A percentile compares a stretch with the other conserved stretches of the same genome.
Conservation (phyloP, 2,888 invertebrate species). For the Pharmacophagus antenor region DNA sequence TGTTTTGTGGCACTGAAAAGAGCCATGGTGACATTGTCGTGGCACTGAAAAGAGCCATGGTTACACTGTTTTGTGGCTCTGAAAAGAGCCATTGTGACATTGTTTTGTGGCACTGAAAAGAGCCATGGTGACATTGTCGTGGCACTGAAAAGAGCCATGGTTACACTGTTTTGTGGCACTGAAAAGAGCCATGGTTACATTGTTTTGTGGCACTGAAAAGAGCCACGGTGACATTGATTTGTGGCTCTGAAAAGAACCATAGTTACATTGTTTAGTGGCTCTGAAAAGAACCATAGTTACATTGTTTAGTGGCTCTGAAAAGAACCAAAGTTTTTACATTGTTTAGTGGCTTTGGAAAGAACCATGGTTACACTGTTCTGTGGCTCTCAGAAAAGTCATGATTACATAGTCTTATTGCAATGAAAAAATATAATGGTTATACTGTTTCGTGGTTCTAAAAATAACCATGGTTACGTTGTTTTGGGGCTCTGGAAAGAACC, state of each 20-base stretch:
- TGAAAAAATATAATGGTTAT: slow-evolving; percentile 16
- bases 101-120: slow-evolving; percentile 23
- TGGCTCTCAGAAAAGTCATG: slow-evolving; percentile 19
- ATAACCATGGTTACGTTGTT: slow-evolving; percentile 26
- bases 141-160: slow-evolving; percentile 19
- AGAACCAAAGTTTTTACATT: slow-evolving; percentile 21
- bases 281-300: not conserved
- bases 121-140: slow-evolving; percentile 25
- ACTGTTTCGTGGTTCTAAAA: slow-evolving; percentile 18
- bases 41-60: slow-evolving; percentile 27
- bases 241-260: not conserved
- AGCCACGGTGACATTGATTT: not conserved
- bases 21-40: slow-evolving; percentile 1
- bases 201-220: slow-evolving; percentile 7
- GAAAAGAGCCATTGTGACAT: slow-evolving; percentile 11
- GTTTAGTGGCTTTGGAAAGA: slow-evolving; percentile 20
- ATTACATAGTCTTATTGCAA: slow-evolving; percentile 8
- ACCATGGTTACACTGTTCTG: slow-evolving; percentile 13
- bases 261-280: slow-evolving; percentile 9
- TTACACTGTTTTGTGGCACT: not conserved
- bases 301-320: slow-evolving; percentile 14
- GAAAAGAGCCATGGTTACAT: slow-evolving; percentile 19
- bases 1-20: slow-evolving; percentile 8
- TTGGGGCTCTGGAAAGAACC: not conserved
- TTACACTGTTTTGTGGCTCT: slow-evolving; percentile 16